Conservation (phyloP, 2,888 invertebrate species). For the Tridacna crocea region DNA sequence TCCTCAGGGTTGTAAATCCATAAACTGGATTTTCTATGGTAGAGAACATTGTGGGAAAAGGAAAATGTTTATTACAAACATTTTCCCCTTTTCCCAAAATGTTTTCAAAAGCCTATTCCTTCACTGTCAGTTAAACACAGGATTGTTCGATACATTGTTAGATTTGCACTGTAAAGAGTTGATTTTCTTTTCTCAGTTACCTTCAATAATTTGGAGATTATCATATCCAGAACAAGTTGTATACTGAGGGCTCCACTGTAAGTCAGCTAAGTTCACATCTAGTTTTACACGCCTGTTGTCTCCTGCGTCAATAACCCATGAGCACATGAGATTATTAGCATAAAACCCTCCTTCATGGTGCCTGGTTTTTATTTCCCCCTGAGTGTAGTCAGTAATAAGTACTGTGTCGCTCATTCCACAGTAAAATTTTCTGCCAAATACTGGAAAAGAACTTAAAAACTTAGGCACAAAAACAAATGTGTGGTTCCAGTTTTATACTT, state of each 20-base stretch:
- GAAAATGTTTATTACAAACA: no score
- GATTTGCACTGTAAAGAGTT: no score
- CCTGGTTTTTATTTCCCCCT: conserved; percentile 57
- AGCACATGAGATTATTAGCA: conserved; percentile 61
- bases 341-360: conserved; percentile 48
- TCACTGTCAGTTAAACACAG: no score
- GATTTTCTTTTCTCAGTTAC: conserved; percentile 25
- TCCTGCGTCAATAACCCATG: conserved; percentile 66
- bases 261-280: conserved; percentile 41
- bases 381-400: conserved; percentile 33
- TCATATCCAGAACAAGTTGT: conserved; percentile 67
- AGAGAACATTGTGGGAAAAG: no score
- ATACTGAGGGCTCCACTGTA: conserved; percentile 66
- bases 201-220: conserved; percentile 63
- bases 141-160: no score
- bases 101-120: no score
- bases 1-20: no score
- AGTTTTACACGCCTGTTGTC: conserved; percentile 53
- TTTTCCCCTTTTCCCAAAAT: no score
- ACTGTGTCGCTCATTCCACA: conserved; percentile 33
- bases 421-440: conserved; percentile 24
- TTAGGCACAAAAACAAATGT: no score
- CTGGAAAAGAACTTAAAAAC: conserved; percentile 21
- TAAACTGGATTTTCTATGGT: no score
- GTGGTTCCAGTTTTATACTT: no score